Conservation (phyloP, 2,888 invertebrate species). For the Drosophila algonquin region DNA sequence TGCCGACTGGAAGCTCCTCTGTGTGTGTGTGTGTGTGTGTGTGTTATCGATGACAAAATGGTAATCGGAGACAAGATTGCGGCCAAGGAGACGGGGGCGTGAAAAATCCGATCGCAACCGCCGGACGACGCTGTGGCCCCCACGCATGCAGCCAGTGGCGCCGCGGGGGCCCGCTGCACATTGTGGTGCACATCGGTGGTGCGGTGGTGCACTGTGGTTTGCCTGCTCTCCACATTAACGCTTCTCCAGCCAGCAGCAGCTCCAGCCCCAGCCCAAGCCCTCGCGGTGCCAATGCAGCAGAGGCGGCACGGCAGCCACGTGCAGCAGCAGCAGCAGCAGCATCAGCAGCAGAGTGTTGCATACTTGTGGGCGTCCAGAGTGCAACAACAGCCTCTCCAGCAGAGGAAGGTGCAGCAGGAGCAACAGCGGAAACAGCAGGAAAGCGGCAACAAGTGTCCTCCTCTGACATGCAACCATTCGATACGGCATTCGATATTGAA, state of each 20-base stretch:
- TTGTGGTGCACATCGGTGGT: slow-evolving; percentile 22
- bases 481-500: slow-evolving; percentile 26
- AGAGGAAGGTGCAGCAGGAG: slow-evolving; percentile 18
- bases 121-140: slow-evolving; percentile 83
- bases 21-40: background rate
- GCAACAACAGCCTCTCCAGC: background rate
- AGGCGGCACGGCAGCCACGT: slow-evolving; percentile 27
- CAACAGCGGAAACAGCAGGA: slow-evolving; percentile 23
- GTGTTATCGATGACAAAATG: background rate
- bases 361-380: slow-evolving; percentile 53
- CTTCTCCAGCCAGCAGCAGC: slow-evolving; percentile 80
- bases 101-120: slow-evolving; percentile 74
- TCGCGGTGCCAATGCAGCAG: slow-evolving; percentile 82
- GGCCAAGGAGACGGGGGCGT: slow-evolving; percentile 47
- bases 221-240: slow-evolving; percentile 74
- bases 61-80: background rate
- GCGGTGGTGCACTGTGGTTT: slow-evolving; percentile 58
- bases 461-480: slow-evolving; percentile 56
- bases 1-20: background rate
- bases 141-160: slow-evolving; percentile 83
- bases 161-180: slow-evolving; percentile 84
- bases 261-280: slow-evolving; percentile 81
- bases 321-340: slow-evolving; percentile 34
- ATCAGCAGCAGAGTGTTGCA: slow-evolving; percentile 42
- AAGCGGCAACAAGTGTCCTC: slow-evolving; percentile 42